Conservation (phyloP, 2,113 vertebrate species). For the Osmerus eperlanus region DNA sequence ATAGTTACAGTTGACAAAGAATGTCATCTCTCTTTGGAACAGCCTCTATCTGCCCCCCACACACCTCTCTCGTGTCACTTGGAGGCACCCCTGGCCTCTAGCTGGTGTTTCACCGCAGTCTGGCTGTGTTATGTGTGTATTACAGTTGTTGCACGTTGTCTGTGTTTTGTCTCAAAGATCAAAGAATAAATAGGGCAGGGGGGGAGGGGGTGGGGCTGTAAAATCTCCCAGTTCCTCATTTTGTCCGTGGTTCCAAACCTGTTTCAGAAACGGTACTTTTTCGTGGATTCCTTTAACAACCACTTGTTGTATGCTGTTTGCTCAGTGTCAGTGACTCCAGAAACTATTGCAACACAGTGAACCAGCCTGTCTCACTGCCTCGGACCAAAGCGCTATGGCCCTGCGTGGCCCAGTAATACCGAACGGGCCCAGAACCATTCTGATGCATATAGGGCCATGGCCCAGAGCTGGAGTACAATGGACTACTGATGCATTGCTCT, state of each 20-base stretch:
- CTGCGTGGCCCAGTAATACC: slow-evolving; percentile 29
- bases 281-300: slow-evolving; percentile 40
- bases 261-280: not conserved
- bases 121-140: slow-evolving; percentile 44
- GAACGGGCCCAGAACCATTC: slow-evolving; percentile 17
- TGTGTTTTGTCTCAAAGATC: slow-evolving; percentile 46
- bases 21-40: slow-evolving; percentile 1
- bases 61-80: slow-evolving; percentile 18
- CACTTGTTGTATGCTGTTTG: slow-evolving; percentile 12
- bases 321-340: slow-evolving; percentile 44
- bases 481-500: slow-evolving; percentile 28
- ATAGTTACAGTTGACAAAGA: not conserved
- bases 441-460: slow-evolving; percentile 16
- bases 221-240: not conserved
- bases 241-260: not conserved
- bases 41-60: not conserved
- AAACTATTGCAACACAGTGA: slow-evolving; percentile 50
- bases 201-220: not conserved
- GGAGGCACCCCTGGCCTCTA: slow-evolving; percentile 7
- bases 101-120: slow-evolving; percentile 37
- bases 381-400: slow-evolving; percentile 54
- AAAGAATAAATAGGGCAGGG: slow-evolving; percentile 22
- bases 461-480: slow-evolving; percentile 25
- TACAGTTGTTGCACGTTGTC: slow-evolving; percentile 43
- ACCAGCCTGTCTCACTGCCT: slow-evolving; percentile 68